Evolutionary conservation across 2,113 vertebrate species (phyloP).

Genomic region (Actenoides hombroni): DNA sequence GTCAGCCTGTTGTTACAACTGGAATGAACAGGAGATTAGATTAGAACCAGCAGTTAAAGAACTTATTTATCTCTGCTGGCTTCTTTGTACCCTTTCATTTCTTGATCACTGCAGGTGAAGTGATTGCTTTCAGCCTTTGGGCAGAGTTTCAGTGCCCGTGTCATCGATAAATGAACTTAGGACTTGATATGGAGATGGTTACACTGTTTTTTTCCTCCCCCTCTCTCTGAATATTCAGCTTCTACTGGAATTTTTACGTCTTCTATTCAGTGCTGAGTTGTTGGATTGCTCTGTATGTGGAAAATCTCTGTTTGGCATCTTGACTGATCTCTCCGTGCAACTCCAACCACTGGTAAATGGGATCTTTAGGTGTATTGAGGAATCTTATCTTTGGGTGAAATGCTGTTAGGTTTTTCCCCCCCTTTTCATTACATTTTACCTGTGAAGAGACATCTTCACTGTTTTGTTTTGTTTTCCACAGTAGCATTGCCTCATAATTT

Average conservation of each 20-base stretch:
- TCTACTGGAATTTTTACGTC: neutral
- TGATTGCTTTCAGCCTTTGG: neutral
- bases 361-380: neutral
- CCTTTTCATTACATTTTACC: slow-evolving; percentile 25
- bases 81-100: neutral
- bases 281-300: slow-evolving; percentile 20
- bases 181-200: neutral
- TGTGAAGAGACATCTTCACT: neutral
- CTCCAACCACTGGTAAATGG: neutral
- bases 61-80: neutral
- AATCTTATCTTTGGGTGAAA: no score
- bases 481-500: neutral
- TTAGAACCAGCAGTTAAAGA: neutral
- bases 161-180: neutral
- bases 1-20: neutral
- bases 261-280: neutral
- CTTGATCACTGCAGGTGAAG: neutral
- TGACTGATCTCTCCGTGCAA: slow-evolving; percentile 7
- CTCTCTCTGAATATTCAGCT: neutral
- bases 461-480: neutral
- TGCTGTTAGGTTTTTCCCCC: neutral
- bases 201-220: no score
- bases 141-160: neutral
- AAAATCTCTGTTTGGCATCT: neutral
- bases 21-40: slow-evolving; percentile 31